A percentile compares a stretch with the other conserved stretches of the same genome.
Conservation (phyloP, 2,797 vertebrate species). For the Amniataba percoides region DNA sequence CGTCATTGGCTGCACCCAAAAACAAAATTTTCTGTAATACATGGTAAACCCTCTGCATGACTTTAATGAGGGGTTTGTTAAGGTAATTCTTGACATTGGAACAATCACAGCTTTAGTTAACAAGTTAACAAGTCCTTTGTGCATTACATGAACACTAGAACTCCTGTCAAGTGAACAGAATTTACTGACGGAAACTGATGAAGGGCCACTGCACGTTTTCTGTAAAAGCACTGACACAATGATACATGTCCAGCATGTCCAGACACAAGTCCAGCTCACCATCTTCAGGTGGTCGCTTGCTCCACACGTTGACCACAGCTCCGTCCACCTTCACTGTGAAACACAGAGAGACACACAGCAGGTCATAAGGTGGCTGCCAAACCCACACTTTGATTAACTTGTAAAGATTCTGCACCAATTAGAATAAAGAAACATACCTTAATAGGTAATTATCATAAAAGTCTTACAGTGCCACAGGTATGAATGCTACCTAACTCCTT, state of each 20-base stretch:
- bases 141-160: background rate
- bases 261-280: conserved; percentile 66
- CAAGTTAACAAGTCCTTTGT: too few relatives aligned
- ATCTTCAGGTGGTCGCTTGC: conserved; percentile 68
- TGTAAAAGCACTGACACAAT: background rate
- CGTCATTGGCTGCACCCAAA: conserved; percentile 58
- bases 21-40: conserved; percentile 4
- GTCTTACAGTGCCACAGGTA: background rate
- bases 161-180: background rate
- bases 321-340: conserved; percentile 62
- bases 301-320: conserved; percentile 78
- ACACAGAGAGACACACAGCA: conserved; percentile 54
- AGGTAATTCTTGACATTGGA: background rate
- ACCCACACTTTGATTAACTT: background rate
- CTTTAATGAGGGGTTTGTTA: background rate
- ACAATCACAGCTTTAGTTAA: background rate
- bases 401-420: background rate
- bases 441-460: conserved; percentile 10
- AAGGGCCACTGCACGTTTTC: background rate
- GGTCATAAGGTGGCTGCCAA: background rate
- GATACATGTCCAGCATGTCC: too few relatives aligned
- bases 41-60: background rate
- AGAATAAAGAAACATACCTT: conserved; percentile 28
- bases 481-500: background rate
- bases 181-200: background rate